Evolutionary conservation across 2,113 vertebrate genomes (phyloP).

Genomic region (Tauraco erythrolophus): DNA sequence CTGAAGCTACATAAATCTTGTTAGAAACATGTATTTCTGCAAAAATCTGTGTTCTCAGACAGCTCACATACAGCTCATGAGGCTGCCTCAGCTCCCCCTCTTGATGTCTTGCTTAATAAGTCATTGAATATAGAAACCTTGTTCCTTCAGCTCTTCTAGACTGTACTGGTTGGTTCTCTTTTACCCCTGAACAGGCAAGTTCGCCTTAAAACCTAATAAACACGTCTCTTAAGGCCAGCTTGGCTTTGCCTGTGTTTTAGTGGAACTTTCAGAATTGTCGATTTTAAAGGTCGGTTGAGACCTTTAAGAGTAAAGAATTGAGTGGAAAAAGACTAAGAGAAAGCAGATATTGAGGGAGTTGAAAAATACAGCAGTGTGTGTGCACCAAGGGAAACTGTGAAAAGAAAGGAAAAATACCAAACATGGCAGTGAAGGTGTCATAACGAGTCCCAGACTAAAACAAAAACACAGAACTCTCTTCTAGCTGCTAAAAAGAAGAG

Average conservation of each 20-base stretch:
- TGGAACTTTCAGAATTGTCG: not conserved
- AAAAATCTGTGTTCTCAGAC: not conserved
- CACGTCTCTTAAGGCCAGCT: not conserved
- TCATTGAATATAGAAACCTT: not conserved
- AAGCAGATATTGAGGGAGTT: not conserved
- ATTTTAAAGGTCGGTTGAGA: not conserved
- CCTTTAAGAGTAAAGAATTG: not conserved
- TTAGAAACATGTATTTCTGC: not conserved
- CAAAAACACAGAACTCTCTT: no score
- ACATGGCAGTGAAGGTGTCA: not conserved
- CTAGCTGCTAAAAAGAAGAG: no score
- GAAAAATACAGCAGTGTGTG: not conserved
- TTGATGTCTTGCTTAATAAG: not conserved
- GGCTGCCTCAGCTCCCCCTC: not conserved
- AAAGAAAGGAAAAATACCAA: not conserved
- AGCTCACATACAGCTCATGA: fast-evolving
- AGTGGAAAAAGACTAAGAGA: not conserved
- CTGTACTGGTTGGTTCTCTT: not conserved
- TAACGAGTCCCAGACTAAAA: no score
- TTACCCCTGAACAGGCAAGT: not conserved
- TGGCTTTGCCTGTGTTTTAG: not conserved
- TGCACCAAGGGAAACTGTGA: not conserved
- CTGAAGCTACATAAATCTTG: not conserved
- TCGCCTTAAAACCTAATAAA: not conserved
- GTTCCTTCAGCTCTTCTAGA: not conserved